Base-by-base conservation (phyloP, 2,888 invertebrate species). In the Rapana venosa region DNA sequence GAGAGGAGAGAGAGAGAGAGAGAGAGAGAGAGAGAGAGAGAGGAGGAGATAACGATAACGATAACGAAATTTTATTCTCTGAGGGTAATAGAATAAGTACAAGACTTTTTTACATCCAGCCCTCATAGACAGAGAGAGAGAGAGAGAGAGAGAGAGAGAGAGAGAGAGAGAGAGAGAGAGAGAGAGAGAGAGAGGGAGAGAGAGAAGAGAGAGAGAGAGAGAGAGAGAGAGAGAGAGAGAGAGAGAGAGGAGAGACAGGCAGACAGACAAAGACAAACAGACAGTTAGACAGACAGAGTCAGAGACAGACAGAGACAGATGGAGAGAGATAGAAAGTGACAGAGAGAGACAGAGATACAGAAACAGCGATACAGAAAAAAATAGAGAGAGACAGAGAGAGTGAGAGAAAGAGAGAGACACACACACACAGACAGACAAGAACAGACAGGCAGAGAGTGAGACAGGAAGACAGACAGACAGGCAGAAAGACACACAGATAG, bases 381-480 rank as follows among this genome's bases (percentile, higher is more conserved):
- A 81, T 8, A 32, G 6, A 81, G 32, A 17, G 6, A 17, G 6
- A 81, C 81, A 83, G 5, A 83, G 30, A 47, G 8, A 47, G 8
- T 17, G 5, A 47, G 20, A 2, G 2, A 13, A 26, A 83, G 47
- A 36, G 8, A 83, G 13, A 47, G 17, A 83, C 81, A 83, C 47
- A 47, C 83, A 83, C 47, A 85, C 85, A 36, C 58, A 85, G 58
- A 22, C n/a, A 58, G 58, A 30, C 58, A 58, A 56, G 30, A 26
- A 58, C 85, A 30, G 58, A 58, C 85, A 85, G n/a, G 8, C 85
- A 85, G n/a, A 58, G n/a, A 85, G n/a, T 20, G 58, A 85, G 58
- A 58, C 85, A 85, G n/a, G 8, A 56, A 85, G n/a, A 58, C 30
- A 85, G n/a, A 30, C 85, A 85, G n/a, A 58, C 85, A 85, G n/a